These are phyloP conservation scores for Reticulitermes lucifugus DNA, from an alignment of 2,888 invertebrate species.

Conservation along the genomic window DNA sequence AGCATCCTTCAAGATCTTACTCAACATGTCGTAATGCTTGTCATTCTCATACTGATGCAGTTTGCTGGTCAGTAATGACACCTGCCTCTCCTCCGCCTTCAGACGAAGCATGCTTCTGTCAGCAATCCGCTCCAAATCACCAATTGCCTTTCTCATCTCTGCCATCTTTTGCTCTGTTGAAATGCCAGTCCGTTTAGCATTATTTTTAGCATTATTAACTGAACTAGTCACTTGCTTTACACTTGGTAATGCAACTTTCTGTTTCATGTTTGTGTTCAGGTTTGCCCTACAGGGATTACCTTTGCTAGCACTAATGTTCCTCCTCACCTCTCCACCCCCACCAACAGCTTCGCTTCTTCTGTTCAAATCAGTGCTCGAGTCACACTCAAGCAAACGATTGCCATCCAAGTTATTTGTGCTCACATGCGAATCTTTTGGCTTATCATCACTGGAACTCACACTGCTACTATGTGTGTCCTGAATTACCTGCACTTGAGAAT, in stretches of 20 bases:
- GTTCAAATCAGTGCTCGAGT: slow-evolving; percentile 20
- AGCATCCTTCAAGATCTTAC: slow-evolving; percentile 7
- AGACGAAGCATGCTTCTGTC: slow-evolving; percentile 15
- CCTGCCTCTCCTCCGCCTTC: slow-evolving; percentile 29
- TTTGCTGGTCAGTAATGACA: slow-evolving; percentile 16
- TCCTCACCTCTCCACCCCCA: neutral
- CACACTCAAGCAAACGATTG: neutral
- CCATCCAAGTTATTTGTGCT: neutral
- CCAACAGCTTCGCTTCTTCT: neutral
- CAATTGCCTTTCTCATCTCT: slow-evolving; percentile 31
- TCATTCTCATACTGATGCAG: slow-evolving; percentile 13
- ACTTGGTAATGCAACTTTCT: neutral
- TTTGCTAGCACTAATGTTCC: neutral
- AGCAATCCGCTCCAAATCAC: slow-evolving; percentile 16
- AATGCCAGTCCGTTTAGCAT: neutral
- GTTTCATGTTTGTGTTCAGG: no score
- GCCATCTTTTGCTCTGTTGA: slow-evolving; percentile 12
- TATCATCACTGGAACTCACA: slow-evolving; percentile 17
- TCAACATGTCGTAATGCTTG: neutral
- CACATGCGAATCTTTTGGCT: neutral
- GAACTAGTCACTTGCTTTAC: neutral
- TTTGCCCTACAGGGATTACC: neutral
- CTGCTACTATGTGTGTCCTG: neutral
- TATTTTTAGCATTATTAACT: neutral
- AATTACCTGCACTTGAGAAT: neutral